Evolutionary conservation across 2,888 invertebrate genomes (phyloP), one percentile per base, ranked within the genome.

Genomic region (Troglohyphantes excavatus): DNA sequence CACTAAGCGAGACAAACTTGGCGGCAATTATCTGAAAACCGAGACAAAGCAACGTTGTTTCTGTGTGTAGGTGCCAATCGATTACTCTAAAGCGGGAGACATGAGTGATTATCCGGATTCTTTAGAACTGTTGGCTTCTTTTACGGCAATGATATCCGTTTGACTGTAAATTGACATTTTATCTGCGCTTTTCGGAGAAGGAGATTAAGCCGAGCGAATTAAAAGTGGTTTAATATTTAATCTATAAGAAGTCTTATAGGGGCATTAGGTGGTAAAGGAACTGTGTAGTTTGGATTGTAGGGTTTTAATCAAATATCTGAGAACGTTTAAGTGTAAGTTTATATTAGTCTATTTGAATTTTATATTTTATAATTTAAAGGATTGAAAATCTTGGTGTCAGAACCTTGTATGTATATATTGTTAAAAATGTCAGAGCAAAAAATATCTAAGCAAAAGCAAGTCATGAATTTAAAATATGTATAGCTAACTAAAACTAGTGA

Each of bases 11-110:
- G 68, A 29, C 81, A 68, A 81, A 68, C 67, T 68, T 33, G 27
- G 46, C 29, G 39, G 81, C 68, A 81, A 81, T 81, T 81, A 81
- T 68, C 81, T 68, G 81, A 81, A 81, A 68, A 46, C 68, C 68
- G 43, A 79, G 81, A 81, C 68, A 81, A 81, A 81, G 46, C 46
- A 53, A 11, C 65, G 68, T 68, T 68, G 68, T 68, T 17, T 33
- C 68, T 33, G 33, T 3, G 17, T n/a, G 29, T 29, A 59, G 29
- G 13, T 13, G 21, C 19, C 19, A 59, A 81, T 81, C 68, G 81
- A 81, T 81, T 46, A 17, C 17, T 21, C 17, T 81, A 65, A 68
- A 27, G 27, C 61, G 29, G 27, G 68, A 81, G 68, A 81, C 81
- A 67, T 67, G 67, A 67, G 46, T 68, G 29, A 29, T 27, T 68